Evolutionary conservation across 2,888 invertebrate species (phyloP).

Genomic region (Tinea trinotella): DNA sequence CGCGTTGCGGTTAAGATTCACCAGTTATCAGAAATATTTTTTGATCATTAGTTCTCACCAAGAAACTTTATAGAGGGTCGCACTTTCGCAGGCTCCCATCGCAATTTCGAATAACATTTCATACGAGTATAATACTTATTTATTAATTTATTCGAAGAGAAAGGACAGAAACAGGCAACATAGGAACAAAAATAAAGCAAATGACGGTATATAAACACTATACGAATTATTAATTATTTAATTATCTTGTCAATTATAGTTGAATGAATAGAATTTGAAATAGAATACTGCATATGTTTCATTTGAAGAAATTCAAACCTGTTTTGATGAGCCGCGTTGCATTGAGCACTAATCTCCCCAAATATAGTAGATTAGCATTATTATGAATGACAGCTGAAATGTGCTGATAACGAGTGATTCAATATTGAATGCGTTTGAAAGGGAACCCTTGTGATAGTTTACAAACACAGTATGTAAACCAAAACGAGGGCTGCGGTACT

Average conservation of each 20-base stretch:
- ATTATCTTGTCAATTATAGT: background rate
- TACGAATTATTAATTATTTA: no score
- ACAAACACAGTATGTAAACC: conserved; percentile 11
- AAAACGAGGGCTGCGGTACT: background rate
- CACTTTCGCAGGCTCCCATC: background rate
- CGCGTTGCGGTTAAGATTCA: conserved; percentile 52
- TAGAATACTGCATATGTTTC: background rate
- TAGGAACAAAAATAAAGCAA: no score
- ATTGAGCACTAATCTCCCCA: conserved; percentile 12
- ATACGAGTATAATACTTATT: no score
- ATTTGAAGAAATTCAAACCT: conserved; percentile 1
- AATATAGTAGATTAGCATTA: conserved; percentile 11
- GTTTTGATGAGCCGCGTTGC: background rate
- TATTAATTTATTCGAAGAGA: no score
- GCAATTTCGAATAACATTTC: background rate
- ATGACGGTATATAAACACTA: no score
- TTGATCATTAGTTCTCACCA: conserved; percentile 43
- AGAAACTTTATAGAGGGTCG: conserved; percentile 23
- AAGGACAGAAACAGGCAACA: no score
- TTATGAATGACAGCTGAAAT: conserved; percentile 19
- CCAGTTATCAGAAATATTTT: conserved; percentile 56
- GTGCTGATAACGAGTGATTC: conserved; percentile 14
- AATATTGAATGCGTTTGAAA: conserved; percentile 14
- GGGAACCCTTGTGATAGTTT: conserved; percentile 9
- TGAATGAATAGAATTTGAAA: background rate